phyloP scores from a whole-genome alignment of 2,888 invertebrate genomes.

The Pseudococcus jackbeardsleyi region DNA sequence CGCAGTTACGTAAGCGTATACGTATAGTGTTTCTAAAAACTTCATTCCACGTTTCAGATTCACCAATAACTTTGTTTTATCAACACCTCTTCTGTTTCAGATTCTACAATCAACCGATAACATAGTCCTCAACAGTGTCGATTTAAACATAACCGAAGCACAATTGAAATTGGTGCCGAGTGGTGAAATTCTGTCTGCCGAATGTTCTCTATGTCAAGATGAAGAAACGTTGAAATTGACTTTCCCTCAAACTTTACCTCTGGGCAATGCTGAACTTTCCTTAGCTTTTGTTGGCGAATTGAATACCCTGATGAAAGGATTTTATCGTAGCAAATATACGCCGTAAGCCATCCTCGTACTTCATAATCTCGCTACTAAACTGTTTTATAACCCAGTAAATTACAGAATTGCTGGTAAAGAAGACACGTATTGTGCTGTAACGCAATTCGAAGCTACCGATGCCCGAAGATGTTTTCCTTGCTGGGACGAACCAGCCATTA shows the following conservation, averaged over 20 bases:
- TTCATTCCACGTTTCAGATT: not conserved
- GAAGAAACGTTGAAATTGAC: slow-evolving; percentile 80
- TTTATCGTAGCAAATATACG: slow-evolving; percentile 90
- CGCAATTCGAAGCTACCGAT: slow-evolving; percentile 92
- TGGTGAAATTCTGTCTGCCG: slow-evolving; percentile 68
- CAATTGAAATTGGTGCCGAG: slow-evolving; percentile 66
- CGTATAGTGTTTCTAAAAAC: not conserved
- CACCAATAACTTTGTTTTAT: not conserved
- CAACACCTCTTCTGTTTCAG: slow-evolving; percentile 71
- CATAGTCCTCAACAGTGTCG: slow-evolving; percentile 83
- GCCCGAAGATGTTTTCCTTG: slow-evolving; percentile 96
- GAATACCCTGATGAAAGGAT: slow-evolving; percentile 95
- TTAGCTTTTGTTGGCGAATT: slow-evolving; percentile 87
- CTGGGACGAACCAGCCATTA: slow-evolving; percentile 97
- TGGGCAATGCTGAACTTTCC: slow-evolving; percentile 74
- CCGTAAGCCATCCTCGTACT: slow-evolving; percentile 69
- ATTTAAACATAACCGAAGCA: slow-evolving; percentile 78
- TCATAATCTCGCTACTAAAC: not conserved
- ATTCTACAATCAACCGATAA: slow-evolving; percentile 77
- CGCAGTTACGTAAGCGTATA: not conserved
- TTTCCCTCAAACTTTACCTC: slow-evolving; percentile 76
- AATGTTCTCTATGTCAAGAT: slow-evolving; percentile 71
- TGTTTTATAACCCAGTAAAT: not conserved
- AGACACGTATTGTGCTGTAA: slow-evolving; percentile 87
- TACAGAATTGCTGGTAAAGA: slow-evolving; percentile 74